These are phyloP conservation scores for Lathronympha strigana DNA, from an alignment of 2,888 invertebrate species.

Conservation along the genomic window DNA sequence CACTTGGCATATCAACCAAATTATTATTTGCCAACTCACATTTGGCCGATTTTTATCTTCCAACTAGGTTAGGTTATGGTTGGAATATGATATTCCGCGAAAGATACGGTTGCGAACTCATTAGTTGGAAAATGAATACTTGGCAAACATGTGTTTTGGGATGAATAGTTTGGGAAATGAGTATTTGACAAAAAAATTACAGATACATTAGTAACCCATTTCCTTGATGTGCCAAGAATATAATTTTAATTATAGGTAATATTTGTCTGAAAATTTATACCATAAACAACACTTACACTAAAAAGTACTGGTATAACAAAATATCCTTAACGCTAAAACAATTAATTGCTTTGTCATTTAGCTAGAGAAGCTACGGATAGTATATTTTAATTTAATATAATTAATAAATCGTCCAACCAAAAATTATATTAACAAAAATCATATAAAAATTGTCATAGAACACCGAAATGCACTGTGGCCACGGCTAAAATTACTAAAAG, in stretches of 20 bases:
- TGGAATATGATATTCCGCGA: no score
- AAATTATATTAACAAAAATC: conserved; percentile 18
- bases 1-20: no score
- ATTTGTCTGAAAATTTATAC: conserved; percentile 16
- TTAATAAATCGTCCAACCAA: conserved; percentile 20
- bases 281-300: conserved; percentile 36
- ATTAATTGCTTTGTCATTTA: conserved; percentile 23
- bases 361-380: conserved; percentile 18
- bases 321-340: conserved; percentile 28
- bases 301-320: conserved; percentile 32
- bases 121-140: no score
- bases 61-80: no score
- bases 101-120: no score
- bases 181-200: no score
- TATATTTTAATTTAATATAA: conserved; percentile 9
- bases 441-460: conserved; percentile 4
- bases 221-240: no score
- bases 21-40: no score
- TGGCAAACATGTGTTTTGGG: no score
- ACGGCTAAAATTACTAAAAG: neutral
- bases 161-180: no score
- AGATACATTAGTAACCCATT: no score
- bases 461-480: conserved; percentile 25
- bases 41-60: no score
- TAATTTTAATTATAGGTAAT: neutral